These are phyloP conservation scores for Cyrtodaria siliqua DNA, from an alignment of 2,888 invertebrate species.

Conservation along the genomic window DNA sequence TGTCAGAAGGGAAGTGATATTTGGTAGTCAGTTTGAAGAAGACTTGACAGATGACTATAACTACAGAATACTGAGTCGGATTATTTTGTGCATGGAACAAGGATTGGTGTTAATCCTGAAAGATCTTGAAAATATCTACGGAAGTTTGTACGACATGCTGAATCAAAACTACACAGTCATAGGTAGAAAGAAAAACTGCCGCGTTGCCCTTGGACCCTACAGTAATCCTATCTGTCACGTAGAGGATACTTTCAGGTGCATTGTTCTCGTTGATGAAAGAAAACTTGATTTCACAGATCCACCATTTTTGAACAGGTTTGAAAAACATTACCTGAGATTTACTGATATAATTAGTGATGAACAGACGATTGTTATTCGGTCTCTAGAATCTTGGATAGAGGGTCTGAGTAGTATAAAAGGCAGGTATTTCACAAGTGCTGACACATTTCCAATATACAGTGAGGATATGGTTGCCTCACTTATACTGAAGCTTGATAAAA, in stretches of 20 bases:
- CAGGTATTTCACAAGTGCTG: slow-evolving; percentile 25
- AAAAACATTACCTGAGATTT: slow-evolving; percentile 76
- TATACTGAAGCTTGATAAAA: slow-evolving; percentile 26
- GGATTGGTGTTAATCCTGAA: slow-evolving; percentile 69
- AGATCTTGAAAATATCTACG: slow-evolving; percentile 72
- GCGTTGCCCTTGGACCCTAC: no score
- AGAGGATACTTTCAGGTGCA: slow-evolving; percentile 70
- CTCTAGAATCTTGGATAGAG: slow-evolving; percentile 36
- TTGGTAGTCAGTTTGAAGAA: slow-evolving; percentile 76
- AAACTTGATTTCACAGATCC: no score
- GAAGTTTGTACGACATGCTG: no score
- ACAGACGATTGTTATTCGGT: slow-evolving; percentile 19
- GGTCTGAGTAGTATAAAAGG: slow-evolving; percentile 17
- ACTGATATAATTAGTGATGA: slow-evolving; percentile 50
- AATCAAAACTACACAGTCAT: slow-evolving; percentile 75
- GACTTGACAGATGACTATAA: no score
- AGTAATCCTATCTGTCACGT: no score
- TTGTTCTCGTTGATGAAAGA: slow-evolving; percentile 71
- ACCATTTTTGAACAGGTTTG: slow-evolving; percentile 77
- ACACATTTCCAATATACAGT: no score
- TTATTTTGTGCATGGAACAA: slow-evolving; percentile 77
- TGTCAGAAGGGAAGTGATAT: slow-evolving; percentile 61
- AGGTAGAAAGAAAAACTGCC: slow-evolving; percentile 69
- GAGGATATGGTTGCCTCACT: slow-evolving; percentile 61
- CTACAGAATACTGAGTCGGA: no score